A percentile compares a stretch with the other conserved stretches of the same genome.
These are phyloP conservation scores for Galendromus occidentalis DNA, from an alignment of 1,140 invertebrate genomes.

Conservation along the genomic window DNA sequence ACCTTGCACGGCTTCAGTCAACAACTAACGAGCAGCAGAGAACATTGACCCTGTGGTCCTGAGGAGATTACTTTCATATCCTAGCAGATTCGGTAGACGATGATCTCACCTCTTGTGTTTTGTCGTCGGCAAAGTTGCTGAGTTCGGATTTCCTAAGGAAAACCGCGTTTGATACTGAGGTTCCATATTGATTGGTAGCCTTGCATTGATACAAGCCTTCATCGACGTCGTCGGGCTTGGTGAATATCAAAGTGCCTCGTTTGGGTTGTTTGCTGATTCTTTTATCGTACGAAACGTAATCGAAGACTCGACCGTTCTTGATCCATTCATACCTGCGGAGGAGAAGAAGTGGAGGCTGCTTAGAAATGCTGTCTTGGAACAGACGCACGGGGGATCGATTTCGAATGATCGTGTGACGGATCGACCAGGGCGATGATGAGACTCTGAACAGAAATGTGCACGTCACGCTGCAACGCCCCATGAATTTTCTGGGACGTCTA, in stretches of 20 bases:
- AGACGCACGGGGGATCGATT: no score
- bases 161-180: constrained; percentile 77
- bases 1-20: no score
- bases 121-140: constrained; percentile 31
- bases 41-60: no score
- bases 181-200: constrained; percentile 82
- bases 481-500: no score
- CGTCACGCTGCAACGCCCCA: no score
- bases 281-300: constrained; percentile 73
- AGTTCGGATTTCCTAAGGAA: constrained; percentile 66
- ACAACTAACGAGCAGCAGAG: no score
- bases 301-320: constrained; percentile 77
- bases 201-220: constrained; percentile 86
- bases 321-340: constrained; percentile 59
- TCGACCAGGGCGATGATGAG: no score
- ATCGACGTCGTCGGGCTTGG: constrained; percentile 68
- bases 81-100: no score
- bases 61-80: no score
- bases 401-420: background rate
- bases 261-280: constrained; percentile 79
- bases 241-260: constrained; percentile 70
- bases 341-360: background rate
- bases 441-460: no score
- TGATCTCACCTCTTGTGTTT: constrained; percentile 12
- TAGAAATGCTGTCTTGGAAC: no score